Percentiles rank a stretch among this genome's conserved stretches.
Evolutionary conservation across 2,888 invertebrate genomes (phyloP).

Genomic region (Polietes domitor): DNA sequence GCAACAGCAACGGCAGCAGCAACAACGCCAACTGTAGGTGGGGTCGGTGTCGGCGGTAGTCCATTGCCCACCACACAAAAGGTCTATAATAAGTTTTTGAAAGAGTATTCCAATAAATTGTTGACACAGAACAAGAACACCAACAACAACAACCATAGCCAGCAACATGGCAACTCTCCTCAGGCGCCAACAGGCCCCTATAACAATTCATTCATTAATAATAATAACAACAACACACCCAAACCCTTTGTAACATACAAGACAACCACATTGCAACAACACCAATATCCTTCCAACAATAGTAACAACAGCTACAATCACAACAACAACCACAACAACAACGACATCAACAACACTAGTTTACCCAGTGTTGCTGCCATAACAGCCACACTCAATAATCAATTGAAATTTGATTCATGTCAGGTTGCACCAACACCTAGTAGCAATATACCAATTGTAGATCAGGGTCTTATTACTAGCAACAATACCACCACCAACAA

Average conservation of each 20-base stretch:
- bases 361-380: conserved; percentile 73
- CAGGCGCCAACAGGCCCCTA: background rate
- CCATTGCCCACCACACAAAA: conserved; percentile 69
- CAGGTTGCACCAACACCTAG: conserved; percentile 74
- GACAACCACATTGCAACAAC: conserved; percentile 53
- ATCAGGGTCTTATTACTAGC: conserved; percentile 61
- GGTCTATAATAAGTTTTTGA: conserved; percentile 78
- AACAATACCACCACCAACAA: conserved; percentile 66
- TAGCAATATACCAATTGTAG: conserved; percentile 66
- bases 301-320: conserved; percentile 56
- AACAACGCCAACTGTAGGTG: background rate
- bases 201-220: conserved; percentile 61
- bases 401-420: conserved; percentile 78
- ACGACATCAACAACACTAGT: conserved; percentile 61
- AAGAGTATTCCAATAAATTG: conserved; percentile 78
- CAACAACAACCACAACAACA: conserved; percentile 52
- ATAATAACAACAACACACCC: conserved; percentile 63
- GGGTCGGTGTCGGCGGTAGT: conserved; percentile 27
- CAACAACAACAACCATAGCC: conserved; percentile 47
- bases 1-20: background rate
- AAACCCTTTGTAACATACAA: conserved; percentile 53
- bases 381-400: conserved; percentile 77
- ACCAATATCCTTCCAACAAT: conserved; percentile 37
- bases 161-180: conserved; percentile 51
- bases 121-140: conserved; percentile 71